Percentiles rank a stretch among this genome's conserved stretches.
Conservation (phyloP, 2,888 invertebrate genomes). For the Netelia virgata region DNA sequence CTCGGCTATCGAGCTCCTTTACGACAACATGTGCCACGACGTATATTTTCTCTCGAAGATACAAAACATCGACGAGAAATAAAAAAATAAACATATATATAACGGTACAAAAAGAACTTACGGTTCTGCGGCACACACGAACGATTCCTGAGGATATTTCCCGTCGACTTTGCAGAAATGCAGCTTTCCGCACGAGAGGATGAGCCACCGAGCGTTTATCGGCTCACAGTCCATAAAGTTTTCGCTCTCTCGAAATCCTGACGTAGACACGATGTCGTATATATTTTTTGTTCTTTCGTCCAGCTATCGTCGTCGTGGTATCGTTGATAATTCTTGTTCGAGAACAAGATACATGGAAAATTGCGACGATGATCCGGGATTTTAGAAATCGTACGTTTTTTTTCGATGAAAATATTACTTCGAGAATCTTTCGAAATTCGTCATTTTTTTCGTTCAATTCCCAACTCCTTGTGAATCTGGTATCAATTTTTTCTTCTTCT, state of each 20-base stretch:
- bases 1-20: no score
- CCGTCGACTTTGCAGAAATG: conserved; percentile 51
- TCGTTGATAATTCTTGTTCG: not conserved
- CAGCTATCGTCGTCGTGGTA: not conserved
- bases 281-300: not conserved
- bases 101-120: not conserved
- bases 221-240: conserved; percentile 66
- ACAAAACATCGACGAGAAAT: not conserved
- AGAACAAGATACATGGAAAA: not conserved
- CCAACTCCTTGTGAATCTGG: not conserved
- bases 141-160: conserved; percentile 41
- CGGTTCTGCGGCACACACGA: conserved; percentile 23
- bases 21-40: no score
- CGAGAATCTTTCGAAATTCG: no score
- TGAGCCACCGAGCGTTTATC: conserved; percentile 50
- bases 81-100: conserved; percentile 11
- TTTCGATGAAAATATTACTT: no score
- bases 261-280: conserved; percentile 36
- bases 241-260: conserved; percentile 46
- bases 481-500: not conserved
- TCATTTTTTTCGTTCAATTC: no score
- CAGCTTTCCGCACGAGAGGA: conserved; percentile 53
- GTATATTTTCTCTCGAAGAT: no score
- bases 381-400: no score
- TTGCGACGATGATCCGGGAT: not conserved